Base-by-base conservation (phyloP, 2,888 invertebrate species). In the Laspeyria flexula region DNA sequence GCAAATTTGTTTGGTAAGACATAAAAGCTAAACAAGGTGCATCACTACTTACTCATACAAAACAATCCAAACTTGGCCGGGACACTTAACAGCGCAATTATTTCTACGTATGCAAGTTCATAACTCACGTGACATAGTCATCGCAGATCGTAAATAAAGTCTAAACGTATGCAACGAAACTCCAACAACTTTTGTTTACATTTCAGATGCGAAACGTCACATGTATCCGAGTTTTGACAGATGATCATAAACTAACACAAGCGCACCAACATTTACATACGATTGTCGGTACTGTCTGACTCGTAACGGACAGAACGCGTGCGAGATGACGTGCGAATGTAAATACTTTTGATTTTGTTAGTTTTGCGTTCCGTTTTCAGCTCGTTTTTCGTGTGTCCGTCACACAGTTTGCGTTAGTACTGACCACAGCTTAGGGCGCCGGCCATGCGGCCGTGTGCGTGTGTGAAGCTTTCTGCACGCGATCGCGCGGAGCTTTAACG, bases 361-460 rank as follows among this genome's bases (percentile, higher is more conserved):
- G 82, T 85, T 85, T 85, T 82, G 79, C 88, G 89, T 83, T 73
- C 81, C 85, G 85, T 85, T 91, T 92, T 91, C 88, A 86, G 88
- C 88, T 87, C 88, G 89, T 86, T 88, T 92, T 90, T 92, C 92
- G 92, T 92, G 90, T 92, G 92, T 88, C 91, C 92, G 90, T 87
- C 88, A 88, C 92, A 91, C 92, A 87, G 92, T 90, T 90, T 90
- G 91, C 90, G 85, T 89, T 88, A 88, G 88, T 84, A 92, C 90
- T 92, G 92, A 92, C 92, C 92, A 90, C 91, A 89, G 90, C 88
- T 89, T 90, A 91, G 91, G 90, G 92, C 90, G 91, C 87, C 90
- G 89, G 79, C 80, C 86, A 83, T 80, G 83, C 82, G 85, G 75
- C 74, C 67, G 87, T 86, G 87, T 91, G 91, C 88, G 91, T 90